Percentiles rank a stretch among this genome's conserved stretches.
Conservation (phyloP, 2,888 invertebrate genomes). For the Amphipyra tragopoginis region DNA sequence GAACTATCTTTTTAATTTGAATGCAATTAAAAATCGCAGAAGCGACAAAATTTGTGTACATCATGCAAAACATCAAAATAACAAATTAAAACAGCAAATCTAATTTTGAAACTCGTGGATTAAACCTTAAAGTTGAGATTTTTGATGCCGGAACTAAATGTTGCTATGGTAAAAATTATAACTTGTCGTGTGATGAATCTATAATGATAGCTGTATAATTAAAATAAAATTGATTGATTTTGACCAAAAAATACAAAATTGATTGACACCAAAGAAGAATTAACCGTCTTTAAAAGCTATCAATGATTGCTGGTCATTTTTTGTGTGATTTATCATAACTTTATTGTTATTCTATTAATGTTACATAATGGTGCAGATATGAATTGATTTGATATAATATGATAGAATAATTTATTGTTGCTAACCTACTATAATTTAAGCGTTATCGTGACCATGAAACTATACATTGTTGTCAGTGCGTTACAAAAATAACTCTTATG, state of each 20-base stretch:
- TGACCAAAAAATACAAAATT: constrained; percentile 6
- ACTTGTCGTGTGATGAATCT: constrained; percentile 20
- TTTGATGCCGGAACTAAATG: constrained; percentile 16
- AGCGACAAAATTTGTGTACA: not conserved
- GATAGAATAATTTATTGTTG: no score
- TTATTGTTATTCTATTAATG: constrained; percentile 3
- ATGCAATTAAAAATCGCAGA: not conserved
- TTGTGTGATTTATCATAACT: not conserved
- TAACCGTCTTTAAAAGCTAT: constrained; percentile 4
- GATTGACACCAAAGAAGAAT: not conserved
- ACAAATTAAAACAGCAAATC: no score
- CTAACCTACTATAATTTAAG: not conserved
- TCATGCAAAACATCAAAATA: no score
- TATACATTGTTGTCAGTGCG: no score
- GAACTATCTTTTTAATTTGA: not conserved
- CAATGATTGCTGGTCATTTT: not conserved
- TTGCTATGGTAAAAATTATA: constrained; percentile 9
- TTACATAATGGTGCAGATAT: no score
- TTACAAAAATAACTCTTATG: no score
- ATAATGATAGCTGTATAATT: constrained; percentile 17
- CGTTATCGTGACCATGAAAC: not conserved
- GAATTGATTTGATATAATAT: no score
- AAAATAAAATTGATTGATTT: constrained; percentile 3
- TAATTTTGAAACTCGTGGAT: not conserved
- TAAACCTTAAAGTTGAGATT: not conserved